Conservation (phyloP, 2,888 invertebrate species). For the Leptinotarsa rubiginosa region DNA sequence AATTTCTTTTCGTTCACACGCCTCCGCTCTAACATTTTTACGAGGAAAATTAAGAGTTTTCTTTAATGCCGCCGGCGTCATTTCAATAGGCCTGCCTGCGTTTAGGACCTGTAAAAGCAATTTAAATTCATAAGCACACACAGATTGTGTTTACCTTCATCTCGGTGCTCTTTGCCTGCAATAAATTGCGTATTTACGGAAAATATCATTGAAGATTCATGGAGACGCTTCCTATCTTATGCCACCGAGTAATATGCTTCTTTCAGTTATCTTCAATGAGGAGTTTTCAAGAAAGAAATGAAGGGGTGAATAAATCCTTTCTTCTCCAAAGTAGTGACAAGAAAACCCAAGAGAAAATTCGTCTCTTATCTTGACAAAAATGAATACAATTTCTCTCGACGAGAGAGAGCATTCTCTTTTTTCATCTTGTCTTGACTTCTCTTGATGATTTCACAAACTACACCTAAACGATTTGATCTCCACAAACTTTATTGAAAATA, state of each 20-base stretch:
- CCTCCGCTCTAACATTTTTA: slow-evolving; percentile 63
- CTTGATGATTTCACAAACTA: no score
- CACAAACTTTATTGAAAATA: no score
- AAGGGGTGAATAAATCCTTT: no score
- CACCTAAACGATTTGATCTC: no score
- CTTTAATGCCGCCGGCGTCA: slow-evolving; percentile 52
- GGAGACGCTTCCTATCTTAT: slow-evolving; percentile 2
- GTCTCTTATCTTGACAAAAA: no score
- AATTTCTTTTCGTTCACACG: slow-evolving; percentile 66
- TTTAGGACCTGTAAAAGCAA: slow-evolving; percentile 48
- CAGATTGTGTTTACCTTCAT: slow-evolving; percentile 49
- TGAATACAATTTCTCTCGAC: no score
- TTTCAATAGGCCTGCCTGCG: slow-evolving; percentile 53
- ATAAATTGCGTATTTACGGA: slow-evolving; percentile 43
- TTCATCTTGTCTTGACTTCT: no score
- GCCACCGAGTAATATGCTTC: not conserved
- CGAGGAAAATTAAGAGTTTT: slow-evolving; percentile 61
- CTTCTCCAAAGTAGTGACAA: no score
- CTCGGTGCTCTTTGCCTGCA: slow-evolving; percentile 34
- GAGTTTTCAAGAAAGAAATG: not conserved
- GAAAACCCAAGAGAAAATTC: no score
- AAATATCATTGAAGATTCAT: slow-evolving; percentile 40
- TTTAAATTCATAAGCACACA: slow-evolving; percentile 66
- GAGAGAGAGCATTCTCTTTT: no score
- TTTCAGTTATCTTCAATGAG: not conserved